Base-by-base conservation (phyloP, 2,113 vertebrate species). In the Trogon surrucura region DNA sequence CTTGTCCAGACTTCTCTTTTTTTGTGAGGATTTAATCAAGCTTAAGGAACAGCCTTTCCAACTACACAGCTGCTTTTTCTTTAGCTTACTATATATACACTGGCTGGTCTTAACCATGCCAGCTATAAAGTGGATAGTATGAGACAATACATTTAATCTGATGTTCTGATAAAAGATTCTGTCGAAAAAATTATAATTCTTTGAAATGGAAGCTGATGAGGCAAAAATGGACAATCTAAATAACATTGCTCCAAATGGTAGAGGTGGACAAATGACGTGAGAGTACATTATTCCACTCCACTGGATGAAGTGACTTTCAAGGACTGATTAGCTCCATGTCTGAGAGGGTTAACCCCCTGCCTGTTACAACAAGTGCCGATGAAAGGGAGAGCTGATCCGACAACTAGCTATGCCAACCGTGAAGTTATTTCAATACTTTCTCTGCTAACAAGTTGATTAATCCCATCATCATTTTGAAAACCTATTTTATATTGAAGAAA, bases 241-340 rank as follows among this genome's bases (percentile, higher is more conserved):
- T 96, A 93, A 70, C 67, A 44, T 88, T 12, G 13, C 79, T 95
- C 50, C 91, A 83, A 94, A 95, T 89, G 85, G 91, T 56, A 85
- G 91, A 95, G 90, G 88, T 97, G 94, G 97, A 95, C 95, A 96
- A 95, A 94, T 10, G 82, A 91, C 1, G 27, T 81, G 80, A 51
- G 77, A 91, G 95, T 92, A 94, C 89, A 97, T 96, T 96, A 94
- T 95, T 96, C 94, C 93, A 95, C 95, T 97, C 93, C 85, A 95
- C 51, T 90, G 90, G 91, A 94, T 96, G 95, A 96, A 97, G 95
- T 96, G 95, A 97, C 91, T 96, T 96, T 97, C 95, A 95, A 97
- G 93, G 95, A 96, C 96, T 95, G 93, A 97, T 97, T 97, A 97
- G 95, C 96, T 97, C 96, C 88, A 94, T 97, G 95, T 95, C 96